Evolutionary conservation across 2,797 vertebrate genomes (phyloP), one percentile per base, ranked within the genome.

Genomic region (Xenentodon cancila): DNA sequence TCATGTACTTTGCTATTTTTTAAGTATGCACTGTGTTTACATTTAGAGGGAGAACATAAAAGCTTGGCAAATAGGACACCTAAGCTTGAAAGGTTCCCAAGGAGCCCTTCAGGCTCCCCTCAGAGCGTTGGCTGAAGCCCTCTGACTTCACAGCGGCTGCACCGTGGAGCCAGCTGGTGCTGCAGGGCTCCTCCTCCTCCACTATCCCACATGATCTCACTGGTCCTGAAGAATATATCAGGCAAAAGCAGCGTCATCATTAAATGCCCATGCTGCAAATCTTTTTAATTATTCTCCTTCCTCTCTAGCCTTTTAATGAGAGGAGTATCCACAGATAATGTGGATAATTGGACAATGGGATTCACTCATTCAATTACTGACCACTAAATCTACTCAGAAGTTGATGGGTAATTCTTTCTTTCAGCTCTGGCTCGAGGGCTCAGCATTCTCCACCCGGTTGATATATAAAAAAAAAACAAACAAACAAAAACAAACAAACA

Each of bases 341-440:
- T 57, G 77, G 88, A 85, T 92, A 91, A 93, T 92, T 91, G 90
- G 91, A 92, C 91, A 89, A 93, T 91, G 75, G 84, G 84, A 89
- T 87, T 90, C 84, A 78, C 88, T 91, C 89, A 92, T 92, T 93
- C 89, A 92, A 88, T 92, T 90, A 92, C 89, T 91, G 90, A 92
- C 89, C 89, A 88, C 59, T 88, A 88, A 91, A 84, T 92, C 77
- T 88, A 77, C 82, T 87, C 81, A 75, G 65, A 84, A 82, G 77
- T 80, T 84, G 85, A 73, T 75, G 81, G 80, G 80, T 85, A 76
- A 88, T 86, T 88, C 72, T 72, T 76, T 69, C 77, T 81, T 74
- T 81, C 71, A 7, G 68, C 72, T 67, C 57, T 70, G 71, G 68
- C 81, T 84, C 32, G 48, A 0, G 77, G 76, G 75, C 82, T 79